Conservation (phyloP, 2,113 vertebrate species). For the Cephalopterus ornatus region DNA sequence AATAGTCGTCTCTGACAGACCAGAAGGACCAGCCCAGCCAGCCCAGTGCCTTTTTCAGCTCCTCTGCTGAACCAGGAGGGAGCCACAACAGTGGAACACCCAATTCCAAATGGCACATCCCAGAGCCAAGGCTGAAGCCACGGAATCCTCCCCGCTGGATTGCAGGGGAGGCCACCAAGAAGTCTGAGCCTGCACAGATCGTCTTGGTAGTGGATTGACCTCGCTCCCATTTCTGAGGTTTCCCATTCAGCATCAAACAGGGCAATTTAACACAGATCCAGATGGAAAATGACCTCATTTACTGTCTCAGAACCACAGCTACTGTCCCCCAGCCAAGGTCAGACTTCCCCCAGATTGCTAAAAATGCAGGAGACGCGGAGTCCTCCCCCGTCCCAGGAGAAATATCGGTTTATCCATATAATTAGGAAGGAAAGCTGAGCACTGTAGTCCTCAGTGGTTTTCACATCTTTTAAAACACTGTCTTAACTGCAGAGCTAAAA, state of each 20-base stretch:
- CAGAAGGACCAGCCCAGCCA: background rate
- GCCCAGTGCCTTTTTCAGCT: background rate
- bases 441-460: background rate
- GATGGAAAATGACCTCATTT: constrained; percentile 25
- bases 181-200: background rate
- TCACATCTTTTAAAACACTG: constrained; percentile 21
- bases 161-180: constrained; percentile 17
- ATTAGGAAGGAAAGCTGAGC: constrained; percentile 17
- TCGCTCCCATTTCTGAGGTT: constrained; percentile 27
- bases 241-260: background rate
- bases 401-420: constrained; percentile 3
- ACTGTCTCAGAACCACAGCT: background rate
- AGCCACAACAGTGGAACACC: constrained; percentile 14
- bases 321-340: constrained; percentile 19
- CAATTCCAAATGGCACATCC: constrained; percentile 12
- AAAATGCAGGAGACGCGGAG: background rate
- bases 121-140: constrained; percentile 4
- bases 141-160: background rate
- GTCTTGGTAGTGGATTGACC: background rate
- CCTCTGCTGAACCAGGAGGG: background rate
- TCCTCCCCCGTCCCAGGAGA: background rate
- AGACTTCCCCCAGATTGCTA: background rate
- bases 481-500: background rate
- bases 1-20: background rate
- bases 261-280: background rate